Percentiles rank a stretch among this genome's conserved stretches.
phyloP scores from a whole-genome alignment of 2,113 vertebrate species.

The Falcunculus frontatus region DNA sequence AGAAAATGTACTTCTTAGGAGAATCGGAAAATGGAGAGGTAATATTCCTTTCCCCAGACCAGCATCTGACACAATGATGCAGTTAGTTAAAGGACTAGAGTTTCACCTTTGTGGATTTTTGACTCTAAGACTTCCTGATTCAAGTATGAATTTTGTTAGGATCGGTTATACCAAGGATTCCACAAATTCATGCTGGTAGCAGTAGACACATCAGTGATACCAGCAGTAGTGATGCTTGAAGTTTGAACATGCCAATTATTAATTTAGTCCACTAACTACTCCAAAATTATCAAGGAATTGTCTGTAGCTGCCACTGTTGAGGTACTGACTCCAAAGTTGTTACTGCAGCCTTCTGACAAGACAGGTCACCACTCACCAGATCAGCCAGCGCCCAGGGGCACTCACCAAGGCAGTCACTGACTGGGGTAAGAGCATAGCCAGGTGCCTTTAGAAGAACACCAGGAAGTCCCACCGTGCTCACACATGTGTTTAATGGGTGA shows the following conservation, averaged over 20 bases:
- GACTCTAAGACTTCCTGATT: background rate
- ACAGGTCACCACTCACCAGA: background rate
- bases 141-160: background rate
- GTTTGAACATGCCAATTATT: fast-evolving
- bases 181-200: background rate
- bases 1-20: background rate
- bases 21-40: background rate
- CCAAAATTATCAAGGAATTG: background rate
- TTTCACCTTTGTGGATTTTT: background rate
- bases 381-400: background rate
- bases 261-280: background rate
- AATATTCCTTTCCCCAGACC: background rate
- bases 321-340: background rate
- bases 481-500: background rate
- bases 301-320: background rate
- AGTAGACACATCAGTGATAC: background rate
- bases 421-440: background rate
- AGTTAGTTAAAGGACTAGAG: background rate
- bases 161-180: background rate
- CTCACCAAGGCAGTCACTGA: background rate
- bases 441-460: background rate
- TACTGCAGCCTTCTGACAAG: background rate
- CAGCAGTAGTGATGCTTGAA: background rate
- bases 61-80: background rate
- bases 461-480: background rate